Conservation (phyloP, 1,140 invertebrate species). For the Halictus rubicundus region DNA sequence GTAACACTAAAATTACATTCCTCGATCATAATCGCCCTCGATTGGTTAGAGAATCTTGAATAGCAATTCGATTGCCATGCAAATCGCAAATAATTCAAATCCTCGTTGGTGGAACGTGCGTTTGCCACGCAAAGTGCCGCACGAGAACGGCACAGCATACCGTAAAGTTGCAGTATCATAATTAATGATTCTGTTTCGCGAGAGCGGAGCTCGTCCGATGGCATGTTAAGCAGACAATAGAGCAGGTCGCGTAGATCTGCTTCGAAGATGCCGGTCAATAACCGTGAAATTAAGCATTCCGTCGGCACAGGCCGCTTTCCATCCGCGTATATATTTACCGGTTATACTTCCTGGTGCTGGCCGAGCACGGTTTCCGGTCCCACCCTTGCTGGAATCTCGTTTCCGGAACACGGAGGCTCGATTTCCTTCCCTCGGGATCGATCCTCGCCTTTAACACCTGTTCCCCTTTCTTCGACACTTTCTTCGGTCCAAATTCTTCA, state of each 20-base stretch:
- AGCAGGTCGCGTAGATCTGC: slow-evolving; percentile 52
- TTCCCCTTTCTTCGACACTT: background rate
- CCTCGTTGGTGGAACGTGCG: background rate
- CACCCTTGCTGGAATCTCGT: slow-evolving; percentile 54
- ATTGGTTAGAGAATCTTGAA: no score
- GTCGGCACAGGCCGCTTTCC: slow-evolving; percentile 50
- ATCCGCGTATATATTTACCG: slow-evolving; percentile 64
- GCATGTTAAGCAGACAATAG: slow-evolving; percentile 48
- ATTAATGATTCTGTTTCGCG: slow-evolving; percentile 36
- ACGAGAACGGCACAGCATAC: background rate
- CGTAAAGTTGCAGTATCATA: slow-evolving; percentile 16
- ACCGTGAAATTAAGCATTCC: slow-evolving; percentile 66
- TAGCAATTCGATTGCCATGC: no score
- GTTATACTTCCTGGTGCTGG: slow-evolving; percentile 66
- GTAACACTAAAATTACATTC: no score
- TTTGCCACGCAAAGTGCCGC: background rate
- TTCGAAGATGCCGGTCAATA: slow-evolving; percentile 58
- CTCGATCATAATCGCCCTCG: no score
- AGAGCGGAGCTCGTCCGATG: slow-evolving; percentile 6
- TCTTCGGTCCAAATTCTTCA: no score
- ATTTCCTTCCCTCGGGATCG: slow-evolving; percentile 9
- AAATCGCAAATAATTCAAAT: no score
- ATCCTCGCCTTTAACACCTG: background rate
- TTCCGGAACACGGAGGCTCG: slow-evolving; percentile 46
- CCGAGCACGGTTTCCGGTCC: slow-evolving; percentile 61